A percentile compares a stretch with the other conserved stretches of the same genome.
phyloP scores from a whole-genome alignment of 2,797 vertebrate species.

The Acrocephalus scirpaceus region DNA sequence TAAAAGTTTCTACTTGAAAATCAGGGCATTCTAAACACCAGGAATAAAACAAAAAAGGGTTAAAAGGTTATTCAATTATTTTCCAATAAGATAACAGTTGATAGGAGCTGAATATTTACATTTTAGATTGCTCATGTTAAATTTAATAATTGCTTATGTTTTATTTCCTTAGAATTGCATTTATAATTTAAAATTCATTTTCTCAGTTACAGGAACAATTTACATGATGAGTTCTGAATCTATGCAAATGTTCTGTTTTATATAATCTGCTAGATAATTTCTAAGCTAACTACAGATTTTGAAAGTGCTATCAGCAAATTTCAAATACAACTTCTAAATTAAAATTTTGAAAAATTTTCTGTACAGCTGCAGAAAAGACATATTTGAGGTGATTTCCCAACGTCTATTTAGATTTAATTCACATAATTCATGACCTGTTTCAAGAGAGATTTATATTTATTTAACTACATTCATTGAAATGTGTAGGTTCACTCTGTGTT shows the following conservation, averaged over 20 bases:
- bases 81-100: neutral
- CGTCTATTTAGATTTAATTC: neutral
- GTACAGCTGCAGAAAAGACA: neutral
- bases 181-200: conserved; percentile 10
- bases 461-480: neutral
- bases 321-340: neutral
- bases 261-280: neutral
- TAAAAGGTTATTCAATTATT: neutral
- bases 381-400: neutral
- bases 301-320: neutral
- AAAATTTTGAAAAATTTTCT: neutral
- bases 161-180: neutral
- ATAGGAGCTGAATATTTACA: neutral
- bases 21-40: neutral
- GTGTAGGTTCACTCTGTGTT: neutral
- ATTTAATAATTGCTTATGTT: neutral
- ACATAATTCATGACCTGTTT: neutral
- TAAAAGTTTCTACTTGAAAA: neutral
- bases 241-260: neutral
- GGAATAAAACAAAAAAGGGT: neutral
- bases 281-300: neutral
- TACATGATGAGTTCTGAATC: neutral
- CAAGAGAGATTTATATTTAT: neutral
- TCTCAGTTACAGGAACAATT: neutral
- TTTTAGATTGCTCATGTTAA: neutral